Evolutionary conservation across 2,888 invertebrate species (phyloP), one percentile per base, ranked within the genome.

Genomic region (Drosophila bunnanda): DNA sequence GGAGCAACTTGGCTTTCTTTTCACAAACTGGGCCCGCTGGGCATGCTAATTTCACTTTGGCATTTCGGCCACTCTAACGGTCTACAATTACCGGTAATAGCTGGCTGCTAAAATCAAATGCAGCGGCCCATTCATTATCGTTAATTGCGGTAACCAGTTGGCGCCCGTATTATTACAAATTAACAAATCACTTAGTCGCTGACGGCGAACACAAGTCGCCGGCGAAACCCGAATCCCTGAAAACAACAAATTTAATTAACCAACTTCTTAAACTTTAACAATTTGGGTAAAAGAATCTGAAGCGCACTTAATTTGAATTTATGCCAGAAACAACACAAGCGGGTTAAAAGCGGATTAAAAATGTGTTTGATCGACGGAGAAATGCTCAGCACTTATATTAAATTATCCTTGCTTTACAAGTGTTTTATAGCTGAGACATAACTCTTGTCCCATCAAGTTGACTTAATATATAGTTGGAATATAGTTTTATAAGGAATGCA

Each of bases 1-100:
- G 56, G 52, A 58, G 30, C 36, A 39, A 54, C 72, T 61, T 44
- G 57, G 48, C 28, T 70, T 76, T 76, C 67, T 68, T 76, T 61
- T 56, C 61, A 68, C 71, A 82, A 88, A 85, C 83, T 79, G 86
- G 80, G 75, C 85, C 80, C 85, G 76, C 43, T 56, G 86, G 86
- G 86, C 80, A 82, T 80, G 76, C 84, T 86, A 86, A 86, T 86
- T 83, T 88, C 86, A 86, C 76, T 83, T 78, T 75, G 80, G 74
- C 73, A 52, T 70, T 76, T 79, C 61, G 43, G 48, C 52, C 20
- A 25, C 34, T 41, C 43, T 72, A 25, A 73, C 84, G 81, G 76
- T 83, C 87, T 79, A 81, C 84, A 83, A 83, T 83, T 83, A 83
- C 82, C 70, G 76, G 82, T 87, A 84, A 83, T 84, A 76, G 87